phyloP scores from a whole-genome alignment of 2,888 invertebrate species.

The Pristionchus fissidentatus region DNA sequence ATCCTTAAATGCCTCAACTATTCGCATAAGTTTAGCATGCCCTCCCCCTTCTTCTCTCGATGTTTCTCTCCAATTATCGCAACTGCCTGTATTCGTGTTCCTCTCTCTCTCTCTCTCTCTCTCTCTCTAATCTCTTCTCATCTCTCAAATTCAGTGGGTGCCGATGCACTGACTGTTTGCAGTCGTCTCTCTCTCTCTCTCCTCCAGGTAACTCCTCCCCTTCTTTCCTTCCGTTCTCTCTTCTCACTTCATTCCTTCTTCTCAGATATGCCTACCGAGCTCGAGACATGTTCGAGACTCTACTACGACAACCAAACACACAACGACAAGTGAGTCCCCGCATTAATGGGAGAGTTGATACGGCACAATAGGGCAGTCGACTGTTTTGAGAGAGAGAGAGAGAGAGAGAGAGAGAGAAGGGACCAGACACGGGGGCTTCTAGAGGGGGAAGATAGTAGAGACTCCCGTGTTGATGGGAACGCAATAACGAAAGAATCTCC shows the following conservation, averaged over 20 bases:
- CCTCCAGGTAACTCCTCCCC: constrained; percentile 45
- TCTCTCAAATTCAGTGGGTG: no score
- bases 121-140: background rate
- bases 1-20: constrained; percentile 48
- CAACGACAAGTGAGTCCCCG: constrained; percentile 28
- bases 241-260: background rate
- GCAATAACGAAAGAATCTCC: constrained; percentile 15
- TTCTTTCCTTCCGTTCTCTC: background rate
- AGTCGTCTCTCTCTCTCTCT: constrained; percentile 4
- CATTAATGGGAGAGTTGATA: background rate
- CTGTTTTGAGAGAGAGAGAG: background rate
- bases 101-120: background rate
- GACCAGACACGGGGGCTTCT: background rate
- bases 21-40: constrained; percentile 39
- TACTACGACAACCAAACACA: background rate
- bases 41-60: background rate
- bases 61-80: constrained; percentile 44
- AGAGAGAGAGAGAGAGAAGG: background rate
- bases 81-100: constrained; percentile 8
- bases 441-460: no score
- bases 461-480: constrained; percentile 31
- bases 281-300: constrained; percentile 7
- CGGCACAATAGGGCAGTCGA: constrained; percentile 25
- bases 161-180: constrained; percentile 29
- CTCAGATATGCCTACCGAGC: constrained; percentile 39